These are phyloP conservation scores for Orthosia gothica DNA, from an alignment of 2,888 invertebrate genomes.

Conservation along the genomic window DNA sequence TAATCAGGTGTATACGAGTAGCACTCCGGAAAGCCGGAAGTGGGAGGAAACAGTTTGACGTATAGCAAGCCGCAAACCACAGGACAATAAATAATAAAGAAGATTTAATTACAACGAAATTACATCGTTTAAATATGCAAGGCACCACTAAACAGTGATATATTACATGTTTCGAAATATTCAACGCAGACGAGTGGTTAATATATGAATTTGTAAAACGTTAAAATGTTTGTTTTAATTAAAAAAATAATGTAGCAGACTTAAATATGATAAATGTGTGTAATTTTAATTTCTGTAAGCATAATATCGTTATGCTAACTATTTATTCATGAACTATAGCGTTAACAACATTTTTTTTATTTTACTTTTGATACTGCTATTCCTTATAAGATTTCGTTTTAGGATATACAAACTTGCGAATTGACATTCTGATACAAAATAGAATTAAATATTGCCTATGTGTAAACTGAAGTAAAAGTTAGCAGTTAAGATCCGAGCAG, in stretches of 20 bases:
- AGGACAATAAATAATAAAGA: conserved; percentile 17
- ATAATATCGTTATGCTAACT: background rate
- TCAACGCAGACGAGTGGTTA: conserved; percentile 8
- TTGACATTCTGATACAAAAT: no score
- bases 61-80: conserved; percentile 16
- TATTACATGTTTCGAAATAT: background rate
- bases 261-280: background rate
- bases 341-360: no score
- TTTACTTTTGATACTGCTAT: no score
- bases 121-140: background rate
- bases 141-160: background rate
- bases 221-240: conserved; percentile 20
- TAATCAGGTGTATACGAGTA: conserved; percentile 1
- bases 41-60: background rate
- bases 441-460: background rate
- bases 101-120: conserved; percentile 4
- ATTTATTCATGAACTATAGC: background rate
- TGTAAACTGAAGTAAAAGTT: background rate
- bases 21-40: conserved; percentile 4
- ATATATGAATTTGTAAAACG: background rate
- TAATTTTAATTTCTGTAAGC: background rate
- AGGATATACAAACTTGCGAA: no score
- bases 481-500: background rate
- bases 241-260: background rate
- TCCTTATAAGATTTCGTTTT: background rate